Evolutionary conservation across 2,888 invertebrate genomes (phyloP).

Genomic region (Xanthia togata): DNA sequence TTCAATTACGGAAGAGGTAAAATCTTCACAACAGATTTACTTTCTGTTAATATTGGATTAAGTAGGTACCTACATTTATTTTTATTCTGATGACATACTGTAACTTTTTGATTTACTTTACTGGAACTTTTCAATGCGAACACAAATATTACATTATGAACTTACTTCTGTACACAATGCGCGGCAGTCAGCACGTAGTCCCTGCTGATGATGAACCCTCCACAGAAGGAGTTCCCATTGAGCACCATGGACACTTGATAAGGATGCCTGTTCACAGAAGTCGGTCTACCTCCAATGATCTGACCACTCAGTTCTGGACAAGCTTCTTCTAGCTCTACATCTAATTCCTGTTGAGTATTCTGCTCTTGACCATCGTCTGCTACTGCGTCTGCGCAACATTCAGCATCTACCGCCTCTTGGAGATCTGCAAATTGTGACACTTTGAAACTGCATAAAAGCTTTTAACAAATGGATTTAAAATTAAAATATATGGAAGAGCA

Average conservation of each 20-base stretch:
- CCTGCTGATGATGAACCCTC: conserved; percentile 86
- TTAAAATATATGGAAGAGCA: neutral
- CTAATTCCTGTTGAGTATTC: conserved; percentile 73
- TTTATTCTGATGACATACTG: neutral
- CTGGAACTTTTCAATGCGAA: neutral
- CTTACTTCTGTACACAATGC: conserved; percentile 88
- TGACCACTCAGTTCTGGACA: conserved; percentile 87
- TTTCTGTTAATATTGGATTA: conserved; percentile 2
- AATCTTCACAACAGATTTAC: conserved; percentile 8
- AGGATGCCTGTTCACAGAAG: conserved; percentile 84
- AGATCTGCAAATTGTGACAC: conserved; percentile 75
- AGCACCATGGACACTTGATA: conserved; percentile 87
- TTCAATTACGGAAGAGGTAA: conserved; percentile 22
- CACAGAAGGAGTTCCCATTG: conserved; percentile 87
- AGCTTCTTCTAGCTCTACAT: conserved; percentile 78
- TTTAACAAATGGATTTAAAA: neutral
- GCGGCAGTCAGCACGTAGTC: conserved; percentile 86
- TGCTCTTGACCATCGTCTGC: conserved; percentile 67
- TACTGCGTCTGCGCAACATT: conserved; percentile 74
- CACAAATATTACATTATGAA: neutral
- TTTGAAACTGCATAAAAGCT: neutral
- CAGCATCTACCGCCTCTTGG: conserved; percentile 78
- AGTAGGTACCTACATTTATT: neutral
- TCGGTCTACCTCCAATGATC: conserved; percentile 85
- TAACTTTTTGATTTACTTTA: neutral